Conservation (phyloP, 2,113 vertebrate genomes). For the Trinectes maculatus region DNA sequence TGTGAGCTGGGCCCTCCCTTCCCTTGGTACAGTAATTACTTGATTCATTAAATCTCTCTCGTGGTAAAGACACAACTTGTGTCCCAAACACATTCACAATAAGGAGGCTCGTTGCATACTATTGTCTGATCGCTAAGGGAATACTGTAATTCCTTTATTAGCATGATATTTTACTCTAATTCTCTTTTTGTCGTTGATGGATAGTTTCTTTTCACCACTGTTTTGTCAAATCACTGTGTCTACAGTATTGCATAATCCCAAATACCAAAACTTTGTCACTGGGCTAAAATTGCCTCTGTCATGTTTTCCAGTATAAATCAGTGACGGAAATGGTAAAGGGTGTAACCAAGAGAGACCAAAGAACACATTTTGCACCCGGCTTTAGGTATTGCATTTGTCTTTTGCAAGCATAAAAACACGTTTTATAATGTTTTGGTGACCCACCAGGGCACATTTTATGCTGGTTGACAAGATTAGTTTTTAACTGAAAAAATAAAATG, state of each 20-base stretch:
- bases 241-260: too few relatives aligned
- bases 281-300: too few relatives aligned
- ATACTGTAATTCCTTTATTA: too few relatives aligned
- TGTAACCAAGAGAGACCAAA: slow-evolving; percentile 4
- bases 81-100: slow-evolving; percentile 13
- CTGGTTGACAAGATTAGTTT: slow-evolving; percentile 62
- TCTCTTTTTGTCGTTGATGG: neutral
- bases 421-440: slow-evolving; percentile 36
- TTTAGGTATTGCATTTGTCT: slow-evolving; percentile 17
- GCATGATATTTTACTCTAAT: neutral
- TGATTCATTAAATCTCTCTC: slow-evolving; percentile 42
- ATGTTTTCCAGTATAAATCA: neutral
- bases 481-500: slow-evolving; percentile 21
- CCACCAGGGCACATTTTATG: slow-evolving; percentile 15
- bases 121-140: neutral
- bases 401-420: slow-evolving; percentile 7
- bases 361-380: slow-evolving; percentile 28
- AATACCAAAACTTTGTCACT: neutral
- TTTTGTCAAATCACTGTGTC: too few relatives aligned
- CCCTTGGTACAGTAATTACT: slow-evolving; percentile 32
- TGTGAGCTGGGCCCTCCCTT: slow-evolving; percentile 57
- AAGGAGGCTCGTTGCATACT: slow-evolving; percentile 2
- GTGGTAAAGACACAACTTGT: slow-evolving; percentile 32
- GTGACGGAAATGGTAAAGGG: neutral
- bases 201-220: neutral